Percentiles rank a stretch among this genome's conserved stretches.
These are phyloP conservation scores for Xyliphius kryptos DNA, from an alignment of 2,113 vertebrate species.

Conservation along the genomic window DNA sequence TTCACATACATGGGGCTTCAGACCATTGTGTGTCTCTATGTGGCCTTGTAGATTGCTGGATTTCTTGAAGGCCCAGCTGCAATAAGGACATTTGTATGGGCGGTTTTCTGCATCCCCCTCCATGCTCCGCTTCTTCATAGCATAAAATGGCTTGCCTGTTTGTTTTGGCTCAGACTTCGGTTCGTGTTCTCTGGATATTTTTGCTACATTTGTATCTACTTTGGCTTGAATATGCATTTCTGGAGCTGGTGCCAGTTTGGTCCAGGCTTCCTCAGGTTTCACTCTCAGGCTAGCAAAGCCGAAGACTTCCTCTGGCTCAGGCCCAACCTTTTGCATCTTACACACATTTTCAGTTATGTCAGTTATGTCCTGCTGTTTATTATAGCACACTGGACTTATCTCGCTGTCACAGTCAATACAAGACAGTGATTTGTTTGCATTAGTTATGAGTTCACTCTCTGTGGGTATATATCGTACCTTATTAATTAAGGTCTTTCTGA, in stretches of 20 bases:
- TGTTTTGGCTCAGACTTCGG: neutral
- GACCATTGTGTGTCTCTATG: conserved; percentile 67
- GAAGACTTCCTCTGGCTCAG: neutral
- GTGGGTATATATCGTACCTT: conserved; percentile 16
- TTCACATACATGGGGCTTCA: conserved; percentile 70
- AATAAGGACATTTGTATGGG: conserved; percentile 58
- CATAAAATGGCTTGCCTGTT: conserved; percentile 26
- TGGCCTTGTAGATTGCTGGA: conserved; percentile 74
- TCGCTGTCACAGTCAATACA: too few relatives aligned
- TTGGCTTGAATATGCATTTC: neutral
- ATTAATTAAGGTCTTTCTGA: conserved; percentile 39
- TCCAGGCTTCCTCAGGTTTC: conserved; percentile 25
- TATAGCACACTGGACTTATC: conserved; percentile 15
- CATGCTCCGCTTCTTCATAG: conserved; percentile 53
- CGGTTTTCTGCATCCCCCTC: conserved; percentile 49
- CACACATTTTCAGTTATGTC: conserved; percentile 5
- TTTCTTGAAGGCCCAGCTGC: conserved; percentile 69
- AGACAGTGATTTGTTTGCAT: neutral
- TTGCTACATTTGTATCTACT: neutral
- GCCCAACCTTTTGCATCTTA: neutral
- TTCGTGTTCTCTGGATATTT: neutral
- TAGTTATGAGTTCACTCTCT: conserved; percentile 25
- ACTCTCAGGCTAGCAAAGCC: too few relatives aligned
- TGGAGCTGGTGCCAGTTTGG: neutral
- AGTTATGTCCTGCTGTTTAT: conserved; percentile 15